Evolutionary conservation across 2,888 invertebrate species (phyloP), one percentile per base, ranked within the genome.

Genomic region (Eupithecia vulgata): DNA sequence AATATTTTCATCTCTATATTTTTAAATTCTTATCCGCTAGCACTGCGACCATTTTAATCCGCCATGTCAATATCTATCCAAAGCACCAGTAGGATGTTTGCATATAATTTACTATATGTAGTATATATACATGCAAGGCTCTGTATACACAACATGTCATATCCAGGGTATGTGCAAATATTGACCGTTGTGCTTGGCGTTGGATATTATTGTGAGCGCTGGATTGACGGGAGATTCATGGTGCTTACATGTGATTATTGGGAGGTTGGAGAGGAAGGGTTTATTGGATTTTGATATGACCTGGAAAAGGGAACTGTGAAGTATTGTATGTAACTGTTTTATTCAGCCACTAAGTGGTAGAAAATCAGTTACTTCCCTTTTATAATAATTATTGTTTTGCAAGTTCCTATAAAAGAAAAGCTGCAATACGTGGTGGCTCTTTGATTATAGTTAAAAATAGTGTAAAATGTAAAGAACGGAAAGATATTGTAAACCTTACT

Each of bases 141-240:
- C 37, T 10, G 65, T 67, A 71, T 15, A 74, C 68, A 74, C 34
- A 70, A 40, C 62, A 57, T 68, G 71, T 68, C 74, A 74, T 71
- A 64, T n/a, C 45, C 42, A 70, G 66, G 34, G 65, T 57, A 57
- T 8, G 17, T 57, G 52, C 64, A 74, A 74, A 74, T 71, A 71
- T 71, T 74, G 71, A 71, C 65, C 65, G 42, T 48, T 65, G 68
- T 15, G n/a, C 45, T 34, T 52, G 45, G 40, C 35, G 57, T 73
- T 62, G 45, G 42, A 74, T 74, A 70, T 67, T 67, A 64, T 68
- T 65, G 61, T 34, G 30, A 65, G 15, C 17, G 8, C 13, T 21
- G 48, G 35, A 70, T 52, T 70, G 66, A 69, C 65, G n/a, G 10
- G 64, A 64, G 35, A 35, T 64, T 61, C 34, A 61, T 61, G 61